These are phyloP conservation scores for Drosophila lacertosa DNA, from an alignment of 1,140 invertebrate genomes.

Conservation along the genomic window DNA sequence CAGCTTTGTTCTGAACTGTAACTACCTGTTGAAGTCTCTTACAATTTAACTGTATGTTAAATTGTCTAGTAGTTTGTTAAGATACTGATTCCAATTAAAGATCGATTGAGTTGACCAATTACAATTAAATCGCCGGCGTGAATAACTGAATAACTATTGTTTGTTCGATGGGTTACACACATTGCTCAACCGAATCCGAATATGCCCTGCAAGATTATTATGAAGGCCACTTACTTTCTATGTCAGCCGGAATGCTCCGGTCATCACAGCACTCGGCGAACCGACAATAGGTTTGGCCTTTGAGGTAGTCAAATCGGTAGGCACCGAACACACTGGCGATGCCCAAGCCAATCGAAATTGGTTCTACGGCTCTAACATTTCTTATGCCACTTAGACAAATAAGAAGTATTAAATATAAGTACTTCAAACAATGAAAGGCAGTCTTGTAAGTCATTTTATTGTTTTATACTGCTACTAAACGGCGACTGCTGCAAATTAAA, in stretches of 20 bases:
- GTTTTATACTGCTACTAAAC: no score
- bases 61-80: no score
- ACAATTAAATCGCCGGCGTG: no score
- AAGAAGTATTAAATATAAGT: background rate
- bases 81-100: no score
- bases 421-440: background rate
- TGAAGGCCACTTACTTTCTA: conserved; percentile 42
- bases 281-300: conserved; percentile 67
- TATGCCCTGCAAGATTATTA: no score
- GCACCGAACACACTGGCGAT: conserved; percentile 5
- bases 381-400: conserved; percentile 20
- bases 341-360: conserved; percentile 38
- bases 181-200: no score
- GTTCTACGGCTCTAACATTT: conserved; percentile 31
- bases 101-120: no score
- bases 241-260: conserved; percentile 79
- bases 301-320: conserved; percentile 32
- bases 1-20: no score
- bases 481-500: background rate
- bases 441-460: conserved; percentile 3
- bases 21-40: no score
- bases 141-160: no score
- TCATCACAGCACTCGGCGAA: conserved; percentile 84
- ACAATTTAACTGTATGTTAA: no score
- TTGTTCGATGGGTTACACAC: no score